Evolutionary conservation across 2,888 invertebrate genomes (phyloP).

Genomic region (Nebria brevicollis): DNA sequence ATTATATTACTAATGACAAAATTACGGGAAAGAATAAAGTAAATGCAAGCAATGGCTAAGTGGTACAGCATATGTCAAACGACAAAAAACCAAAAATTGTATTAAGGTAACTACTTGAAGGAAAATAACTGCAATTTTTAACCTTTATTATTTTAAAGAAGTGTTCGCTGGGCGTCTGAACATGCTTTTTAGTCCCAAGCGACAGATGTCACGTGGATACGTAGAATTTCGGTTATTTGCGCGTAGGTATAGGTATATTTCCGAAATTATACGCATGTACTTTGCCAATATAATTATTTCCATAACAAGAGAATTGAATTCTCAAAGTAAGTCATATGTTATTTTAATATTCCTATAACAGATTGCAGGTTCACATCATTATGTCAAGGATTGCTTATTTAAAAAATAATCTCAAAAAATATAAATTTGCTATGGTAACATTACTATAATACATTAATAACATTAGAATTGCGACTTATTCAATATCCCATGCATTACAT

Average conservation of each 20-base stretch:
- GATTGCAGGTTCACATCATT: not conserved
- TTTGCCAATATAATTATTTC: not conserved
- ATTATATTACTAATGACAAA: slow-evolving; percentile 27
- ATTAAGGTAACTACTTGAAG: slow-evolving; percentile 13
- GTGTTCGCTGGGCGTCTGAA: slow-evolving; percentile 11
- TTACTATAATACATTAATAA: too few species aligned
- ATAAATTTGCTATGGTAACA: too few species aligned
- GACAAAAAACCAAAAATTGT: slow-evolving; percentile 4
- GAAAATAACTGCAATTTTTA: slow-evolving; percentile 34
- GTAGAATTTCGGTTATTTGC: not conserved
- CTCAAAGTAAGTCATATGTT: not conserved
- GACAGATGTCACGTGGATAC: not conserved
- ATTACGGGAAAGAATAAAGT: slow-evolving; percentile 3
- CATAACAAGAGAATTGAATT: not conserved
- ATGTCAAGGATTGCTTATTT: too few species aligned
- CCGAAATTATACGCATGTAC: not conserved
- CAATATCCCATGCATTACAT: too few species aligned
- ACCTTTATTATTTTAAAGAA: slow-evolving; percentile 26
- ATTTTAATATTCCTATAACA: not conserved
- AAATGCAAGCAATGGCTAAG: too few species aligned
- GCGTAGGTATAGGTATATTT: not conserved
- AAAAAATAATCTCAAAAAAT: too few species aligned
- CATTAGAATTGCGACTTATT: too few species aligned
- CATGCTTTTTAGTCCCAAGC: not conserved
- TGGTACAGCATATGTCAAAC: slow-evolving; percentile 24